Evolutionary conservation across 2,888 invertebrate species (phyloP), one percentile per base, ranked within the genome.

Genomic region (Synergus itoensis): DNA sequence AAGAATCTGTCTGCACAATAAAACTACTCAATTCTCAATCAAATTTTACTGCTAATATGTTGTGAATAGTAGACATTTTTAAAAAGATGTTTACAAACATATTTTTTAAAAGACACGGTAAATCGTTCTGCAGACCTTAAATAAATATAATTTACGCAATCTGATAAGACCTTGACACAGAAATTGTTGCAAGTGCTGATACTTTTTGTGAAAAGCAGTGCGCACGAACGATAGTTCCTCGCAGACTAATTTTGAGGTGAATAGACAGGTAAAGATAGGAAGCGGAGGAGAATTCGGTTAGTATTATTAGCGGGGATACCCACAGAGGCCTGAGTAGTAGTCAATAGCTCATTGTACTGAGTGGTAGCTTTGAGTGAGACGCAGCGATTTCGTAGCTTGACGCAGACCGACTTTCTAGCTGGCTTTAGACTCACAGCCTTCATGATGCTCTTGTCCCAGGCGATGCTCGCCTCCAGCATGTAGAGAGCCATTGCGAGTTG

Each of bases 401-500:
- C 89, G 91, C 90, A 90, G 89, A 89, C 87, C 86, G 90, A 88
- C 87, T 91, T 91, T 91, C 90, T 91, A 91, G 91, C 91, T 90
- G 90, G 88, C 87, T 89, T 89, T 88, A 88, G 91, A 96, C 97
- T 95, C 94, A 99, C 98, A 93, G 99, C 99, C 95, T 99, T 98
- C 99, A 99, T 99, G 90, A 99, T 97, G 93, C 98, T 98, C 94
- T 99, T 98, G 93, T 99, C 99, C 99, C 99, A 99, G 60, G 99
- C 98, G 88, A 99, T 97, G 91, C 96, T 97, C 2, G 96, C 96
- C 91, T 99, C 98, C 85, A 99, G 93, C 88, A 97, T 96, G 89
- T 97, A 96, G 80, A 98, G 94, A 87, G 97, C 96, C 95, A 98
- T 96, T 36, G 97, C 97, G 40, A 99, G 93, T 90, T 99, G 99